phyloP scores from a whole-genome alignment of 1,140 invertebrate genomes.

The Bombus balteatus region DNA sequence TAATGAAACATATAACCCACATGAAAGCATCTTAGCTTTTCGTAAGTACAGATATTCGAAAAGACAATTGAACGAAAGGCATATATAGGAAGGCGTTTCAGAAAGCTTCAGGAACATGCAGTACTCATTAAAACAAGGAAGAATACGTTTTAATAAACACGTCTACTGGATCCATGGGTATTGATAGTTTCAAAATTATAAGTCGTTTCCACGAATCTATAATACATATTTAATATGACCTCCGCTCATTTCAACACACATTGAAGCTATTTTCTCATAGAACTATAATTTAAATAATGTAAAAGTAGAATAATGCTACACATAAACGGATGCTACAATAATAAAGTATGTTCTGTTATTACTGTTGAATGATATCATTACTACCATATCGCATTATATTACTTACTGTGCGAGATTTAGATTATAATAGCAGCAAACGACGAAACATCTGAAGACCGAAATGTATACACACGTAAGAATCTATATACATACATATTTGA shows the following conservation, averaged over 20 bases:
- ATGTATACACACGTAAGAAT: neutral
- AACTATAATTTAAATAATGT: neutral
- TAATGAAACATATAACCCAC: neutral
- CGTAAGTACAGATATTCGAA: neutral
- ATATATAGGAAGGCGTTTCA: neutral
- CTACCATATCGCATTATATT: neutral
- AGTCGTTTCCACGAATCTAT: neutral
- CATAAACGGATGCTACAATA: neutral
- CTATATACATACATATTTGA: neutral
- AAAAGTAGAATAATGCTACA: neutral
- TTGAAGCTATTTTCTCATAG: neutral
- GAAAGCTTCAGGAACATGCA: neutral
- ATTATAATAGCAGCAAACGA: neutral
- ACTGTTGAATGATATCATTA: neutral
- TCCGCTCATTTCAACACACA: neutral
- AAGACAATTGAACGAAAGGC: constrained; percentile 9
- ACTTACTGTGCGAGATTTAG: neutral
- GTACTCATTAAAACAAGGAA: too few relatives aligned
- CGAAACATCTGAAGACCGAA: neutral
- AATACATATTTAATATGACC: neutral
- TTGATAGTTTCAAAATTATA: neutral
- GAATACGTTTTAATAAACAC: too few relatives aligned
- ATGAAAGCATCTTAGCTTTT: neutral
- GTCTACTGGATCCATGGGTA: neutral
- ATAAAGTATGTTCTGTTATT: neutral